Evolutionary conservation across 2,797 vertebrate genomes (phyloP), one percentile per base, ranked within the genome.

Genomic region (Lepilemur septentrionalis): DNA sequence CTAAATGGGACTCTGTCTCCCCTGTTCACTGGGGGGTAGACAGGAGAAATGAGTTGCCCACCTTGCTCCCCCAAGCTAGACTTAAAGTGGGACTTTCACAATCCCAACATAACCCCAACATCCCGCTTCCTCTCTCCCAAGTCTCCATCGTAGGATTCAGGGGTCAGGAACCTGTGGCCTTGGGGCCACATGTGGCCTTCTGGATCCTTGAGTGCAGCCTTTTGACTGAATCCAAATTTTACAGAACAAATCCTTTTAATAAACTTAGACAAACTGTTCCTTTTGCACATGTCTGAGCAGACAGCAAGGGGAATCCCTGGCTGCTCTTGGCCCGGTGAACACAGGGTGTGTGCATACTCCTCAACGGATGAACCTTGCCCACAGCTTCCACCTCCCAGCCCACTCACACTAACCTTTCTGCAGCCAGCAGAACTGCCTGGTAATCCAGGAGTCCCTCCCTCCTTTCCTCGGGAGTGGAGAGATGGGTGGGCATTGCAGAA

Each of bases 281-380:
- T 20, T 89, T 50, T 41, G 61, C 87, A 82, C 86, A 57, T 43
- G 57, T 69, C 89, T 81, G 89, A 95, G 83, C 76, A 28, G 48
- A 86, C 32, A 25, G 85, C 90, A 52, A 94, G 78, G 65, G 79
- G n/a, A 91, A 81, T 70, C 85, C 87, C 95, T 96, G 70, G 55
- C 65, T 46, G 65, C 65, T 92, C 13, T 82, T 91, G 80, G 89
- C 92, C 50, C 0, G 0, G n/a, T 25, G 57, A 95, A 35, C 73
- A 35, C 28, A 70, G 83, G 59, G 32, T 88, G 46, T 48, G 18
- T 75, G 41, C 57, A 43, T 6, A 59, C 46, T 88, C 89, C 50
- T 13, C 50, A n/a, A 23, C 18, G 7, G 17, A 52, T 50, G 43
- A 95, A 61, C 6, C 73, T 25, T 48, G 43, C 46, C 69, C 57